These are phyloP conservation scores for Caenorhabditis japonica DNA, from an alignment of 2,888 invertebrate species.

Conservation along the genomic window DNA sequence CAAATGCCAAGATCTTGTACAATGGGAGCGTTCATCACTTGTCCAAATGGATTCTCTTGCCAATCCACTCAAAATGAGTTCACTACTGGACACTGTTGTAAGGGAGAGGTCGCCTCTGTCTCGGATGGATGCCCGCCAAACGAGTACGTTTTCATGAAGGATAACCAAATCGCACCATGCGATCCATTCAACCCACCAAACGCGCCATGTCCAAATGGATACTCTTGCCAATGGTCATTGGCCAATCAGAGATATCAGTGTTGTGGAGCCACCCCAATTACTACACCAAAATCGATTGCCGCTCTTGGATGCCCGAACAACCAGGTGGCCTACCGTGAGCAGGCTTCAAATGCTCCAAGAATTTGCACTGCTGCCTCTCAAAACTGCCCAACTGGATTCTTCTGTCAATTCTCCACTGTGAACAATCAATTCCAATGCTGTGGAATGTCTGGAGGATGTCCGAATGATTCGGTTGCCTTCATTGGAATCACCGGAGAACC, in stretches of 20 bases:
- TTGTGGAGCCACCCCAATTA: slow-evolving; percentile 75
- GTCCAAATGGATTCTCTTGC: slow-evolving; percentile 73
- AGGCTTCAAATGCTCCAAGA: slow-evolving; percentile 65
- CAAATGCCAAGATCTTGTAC: slow-evolving; percentile 76
- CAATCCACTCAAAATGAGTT: slow-evolving; percentile 72
- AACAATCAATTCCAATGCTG: slow-evolving; percentile 76
- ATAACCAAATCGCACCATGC: slow-evolving; percentile 75
- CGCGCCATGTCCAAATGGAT: slow-evolving; percentile 70
- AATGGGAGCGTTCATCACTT: slow-evolving; percentile 76
- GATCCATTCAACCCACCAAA: slow-evolving; percentile 74
- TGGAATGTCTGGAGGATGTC: slow-evolving; percentile 75
- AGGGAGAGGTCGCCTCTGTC: slow-evolving; percentile 72
- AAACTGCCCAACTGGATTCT: slow-evolving; percentile 74
- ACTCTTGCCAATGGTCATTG: slow-evolving; percentile 76
- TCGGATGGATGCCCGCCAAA: slow-evolving; percentile 76
- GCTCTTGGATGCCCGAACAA: slow-evolving; percentile 76
- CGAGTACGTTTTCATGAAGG: slow-evolving; percentile 76
- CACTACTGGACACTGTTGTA: slow-evolving; percentile 75
- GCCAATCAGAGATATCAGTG: slow-evolving; percentile 75
- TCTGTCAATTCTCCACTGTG: slow-evolving; percentile 73
- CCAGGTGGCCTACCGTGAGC: slow-evolving; percentile 73
- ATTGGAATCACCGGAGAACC: slow-evolving; percentile 76
- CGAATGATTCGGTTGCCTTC: slow-evolving; percentile 75
- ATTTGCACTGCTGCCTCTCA: slow-evolving; percentile 73
- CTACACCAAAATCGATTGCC: slow-evolving; percentile 72